Conservation (phyloP, 2,113 vertebrate species). For the Nymphicus hollandicus region DNA sequence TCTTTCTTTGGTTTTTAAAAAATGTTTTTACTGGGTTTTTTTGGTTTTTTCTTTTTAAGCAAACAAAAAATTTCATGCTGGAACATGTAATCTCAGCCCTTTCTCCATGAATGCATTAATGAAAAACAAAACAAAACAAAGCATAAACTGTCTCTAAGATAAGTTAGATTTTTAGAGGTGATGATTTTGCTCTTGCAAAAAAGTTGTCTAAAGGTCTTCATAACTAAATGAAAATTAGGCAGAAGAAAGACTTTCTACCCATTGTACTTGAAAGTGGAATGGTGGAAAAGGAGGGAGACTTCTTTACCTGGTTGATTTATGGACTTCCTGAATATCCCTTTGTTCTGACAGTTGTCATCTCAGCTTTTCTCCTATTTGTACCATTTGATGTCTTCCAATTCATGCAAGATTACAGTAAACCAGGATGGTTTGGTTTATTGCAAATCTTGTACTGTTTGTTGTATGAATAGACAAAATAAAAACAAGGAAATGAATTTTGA, state of each 20-base stretch:
- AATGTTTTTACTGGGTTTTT: neutral
- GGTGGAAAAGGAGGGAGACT: neutral
- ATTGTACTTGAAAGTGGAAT: neutral
- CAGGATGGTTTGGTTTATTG: neutral
- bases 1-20: neutral
- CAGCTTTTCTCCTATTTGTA: neutral
- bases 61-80: neutral
- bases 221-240: neutral
- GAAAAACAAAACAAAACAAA: neutral
- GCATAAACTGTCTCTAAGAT: neutral
- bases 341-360: neutral
- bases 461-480: neutral
- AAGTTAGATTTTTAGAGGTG: neutral
- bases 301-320: neutral
- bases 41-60: neutral
- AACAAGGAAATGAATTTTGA: neutral
- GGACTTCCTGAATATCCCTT: neutral
- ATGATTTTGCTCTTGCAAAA: neutral
- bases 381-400: neutral
- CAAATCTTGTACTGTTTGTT: neutral
- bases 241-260: neutral
- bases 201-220: neutral
- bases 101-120: neutral
- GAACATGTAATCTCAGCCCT: neutral
- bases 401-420: neutral